A percentile compares a stretch with the other conserved stretches of the same genome.
phyloP scores from a whole-genome alignment of 2,797 vertebrate species.

The Sarcophilus harrisii region DNA sequence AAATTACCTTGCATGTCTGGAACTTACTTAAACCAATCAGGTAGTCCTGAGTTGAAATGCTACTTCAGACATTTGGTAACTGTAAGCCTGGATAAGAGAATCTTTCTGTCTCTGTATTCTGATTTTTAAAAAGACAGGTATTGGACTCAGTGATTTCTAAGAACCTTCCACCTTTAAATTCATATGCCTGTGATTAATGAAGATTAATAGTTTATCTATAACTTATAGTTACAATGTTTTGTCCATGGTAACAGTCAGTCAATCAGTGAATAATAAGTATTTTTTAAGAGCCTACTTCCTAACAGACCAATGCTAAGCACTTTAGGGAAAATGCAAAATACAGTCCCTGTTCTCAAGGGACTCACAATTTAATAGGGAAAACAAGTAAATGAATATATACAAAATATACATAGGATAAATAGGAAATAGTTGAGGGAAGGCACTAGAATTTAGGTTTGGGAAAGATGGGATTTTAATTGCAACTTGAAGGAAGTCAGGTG shows the following conservation, averaged over 20 bases:
- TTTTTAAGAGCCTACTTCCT: too few species aligned
- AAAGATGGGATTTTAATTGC: background rate
- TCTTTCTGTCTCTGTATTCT: background rate
- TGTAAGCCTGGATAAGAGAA: background rate
- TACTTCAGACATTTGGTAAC: background rate
- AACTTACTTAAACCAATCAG: too few species aligned
- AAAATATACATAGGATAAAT: background rate
- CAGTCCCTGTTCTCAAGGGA: background rate
- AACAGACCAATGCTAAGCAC: too few species aligned
- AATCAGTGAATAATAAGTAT: background rate
- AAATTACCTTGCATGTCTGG: too few species aligned
- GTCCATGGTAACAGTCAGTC: background rate
- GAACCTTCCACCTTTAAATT: background rate
- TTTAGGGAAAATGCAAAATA: background rate
- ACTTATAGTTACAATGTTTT: background rate
- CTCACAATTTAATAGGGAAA: background rate
- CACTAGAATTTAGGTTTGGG: background rate
- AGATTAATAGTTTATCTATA: background rate
- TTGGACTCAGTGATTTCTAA: background rate
- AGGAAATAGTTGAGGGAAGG: background rate
- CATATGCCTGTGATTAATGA: background rate
- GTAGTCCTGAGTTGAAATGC: background rate
- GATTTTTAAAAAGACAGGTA: background rate
- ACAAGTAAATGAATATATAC: background rate
- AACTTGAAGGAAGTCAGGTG: too few species aligned